These are phyloP conservation scores for Melospiza melodia DNA, from an alignment of 2,113 vertebrate species.

Conservation along the genomic window DNA sequence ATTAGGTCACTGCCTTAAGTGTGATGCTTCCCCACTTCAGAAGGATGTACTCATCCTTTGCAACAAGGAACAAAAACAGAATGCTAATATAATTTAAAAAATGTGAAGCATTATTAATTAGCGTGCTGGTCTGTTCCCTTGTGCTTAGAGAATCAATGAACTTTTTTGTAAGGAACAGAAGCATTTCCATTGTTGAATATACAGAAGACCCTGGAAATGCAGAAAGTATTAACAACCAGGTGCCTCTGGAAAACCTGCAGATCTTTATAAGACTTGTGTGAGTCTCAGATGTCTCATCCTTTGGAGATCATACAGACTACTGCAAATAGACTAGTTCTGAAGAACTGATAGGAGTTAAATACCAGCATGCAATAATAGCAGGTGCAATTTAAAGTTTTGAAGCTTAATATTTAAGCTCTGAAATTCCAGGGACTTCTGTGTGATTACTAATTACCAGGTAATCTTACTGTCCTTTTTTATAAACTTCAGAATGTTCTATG, in stretches of 20 bases:
- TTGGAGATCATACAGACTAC: not conserved
- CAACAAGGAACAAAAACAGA: not conserved
- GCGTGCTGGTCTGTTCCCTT: not conserved
- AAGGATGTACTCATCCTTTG: not conserved
- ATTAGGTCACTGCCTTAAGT: not conserved
- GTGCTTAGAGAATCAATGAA: conserved; percentile 16
- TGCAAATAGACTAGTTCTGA: not conserved
- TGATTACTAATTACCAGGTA: not conserved
- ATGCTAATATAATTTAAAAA: not conserved
- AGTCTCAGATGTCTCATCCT: not conserved
- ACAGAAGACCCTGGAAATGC: conserved; percentile 13
- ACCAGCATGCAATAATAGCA: not conserved
- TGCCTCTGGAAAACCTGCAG: not conserved
- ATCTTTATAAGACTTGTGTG: not conserved
- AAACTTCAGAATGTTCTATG: not conserved
- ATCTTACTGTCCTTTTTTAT: not conserved
- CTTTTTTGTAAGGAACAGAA: conserved; percentile 29
- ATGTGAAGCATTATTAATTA: conserved; percentile 3
- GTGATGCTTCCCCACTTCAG: not conserved
- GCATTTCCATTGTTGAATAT: conserved; percentile 35
- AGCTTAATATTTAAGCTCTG: not conserved
- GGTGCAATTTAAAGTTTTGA: not conserved
- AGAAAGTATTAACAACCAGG: not conserved
- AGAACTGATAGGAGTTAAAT: not conserved
- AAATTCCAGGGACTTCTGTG: not conserved